Evolutionary conservation across 2,888 invertebrate genomes (phyloP).

Genomic region (Masnerella sp.): DNA sequence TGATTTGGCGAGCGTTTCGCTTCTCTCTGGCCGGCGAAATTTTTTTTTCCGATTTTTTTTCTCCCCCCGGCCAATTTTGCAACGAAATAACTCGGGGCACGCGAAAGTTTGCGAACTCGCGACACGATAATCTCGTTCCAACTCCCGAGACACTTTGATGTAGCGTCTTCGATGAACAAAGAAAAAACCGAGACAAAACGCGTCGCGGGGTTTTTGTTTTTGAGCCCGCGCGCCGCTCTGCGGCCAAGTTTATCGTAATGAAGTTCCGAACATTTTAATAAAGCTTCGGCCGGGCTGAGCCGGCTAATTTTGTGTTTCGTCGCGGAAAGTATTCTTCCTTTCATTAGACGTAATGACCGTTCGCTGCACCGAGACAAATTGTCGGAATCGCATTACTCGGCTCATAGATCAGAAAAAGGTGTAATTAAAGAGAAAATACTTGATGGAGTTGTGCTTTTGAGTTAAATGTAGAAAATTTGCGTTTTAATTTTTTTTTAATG

Average conservation of each 20-base stretch:
- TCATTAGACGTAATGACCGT: too few species aligned
- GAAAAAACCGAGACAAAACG: slow-evolving; percentile 31
- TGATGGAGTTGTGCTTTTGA: too few species aligned
- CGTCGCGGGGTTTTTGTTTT: neutral
- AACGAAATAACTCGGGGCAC: slow-evolving; percentile 20
- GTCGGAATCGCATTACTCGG: too few species aligned
- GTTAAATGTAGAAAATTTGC: too few species aligned
- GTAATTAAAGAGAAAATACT: too few species aligned
- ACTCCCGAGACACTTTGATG: slow-evolving; percentile 39
- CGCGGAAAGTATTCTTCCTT: neutral
- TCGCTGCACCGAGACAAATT: too few species aligned
- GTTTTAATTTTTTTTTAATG: too few species aligned
- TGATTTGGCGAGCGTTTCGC: neutral
- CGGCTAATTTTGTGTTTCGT: slow-evolving; percentile 5
- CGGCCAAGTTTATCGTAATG: slow-evolving; percentile 32
- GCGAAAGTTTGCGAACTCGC: slow-evolving; percentile 34
- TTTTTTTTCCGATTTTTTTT: slow-evolving; percentile 2
- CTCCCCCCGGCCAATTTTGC: slow-evolving; percentile 7
- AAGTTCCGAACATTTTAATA: slow-evolving; percentile 38
- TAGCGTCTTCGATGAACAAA: slow-evolving; percentile 34
- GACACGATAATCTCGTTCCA: slow-evolving; percentile 46
- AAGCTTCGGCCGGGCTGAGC: neutral
- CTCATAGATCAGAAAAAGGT: too few species aligned
- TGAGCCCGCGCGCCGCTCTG: neutral
- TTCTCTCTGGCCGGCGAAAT: neutral